Evolutionary conservation across 2,113 vertebrate species (phyloP).

Genomic region (Eubucco bourcierii): DNA sequence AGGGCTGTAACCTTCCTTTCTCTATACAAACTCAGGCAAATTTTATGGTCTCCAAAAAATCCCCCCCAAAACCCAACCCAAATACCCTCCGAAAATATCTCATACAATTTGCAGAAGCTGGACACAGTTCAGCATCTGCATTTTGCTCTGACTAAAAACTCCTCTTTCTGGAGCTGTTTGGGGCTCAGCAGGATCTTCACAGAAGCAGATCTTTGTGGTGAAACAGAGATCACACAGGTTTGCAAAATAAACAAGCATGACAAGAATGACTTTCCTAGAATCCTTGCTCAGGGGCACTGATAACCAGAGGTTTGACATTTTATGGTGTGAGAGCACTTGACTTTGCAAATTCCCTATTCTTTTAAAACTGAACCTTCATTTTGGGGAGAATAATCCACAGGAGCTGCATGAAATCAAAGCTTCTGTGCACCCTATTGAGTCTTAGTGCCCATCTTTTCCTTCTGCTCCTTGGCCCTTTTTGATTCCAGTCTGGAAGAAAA

Average conservation of each 20-base stretch:
- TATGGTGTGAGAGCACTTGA: neutral
- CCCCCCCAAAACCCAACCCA: neutral
- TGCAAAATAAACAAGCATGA: neutral
- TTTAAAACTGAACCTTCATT: neutral
- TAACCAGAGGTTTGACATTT: neutral
- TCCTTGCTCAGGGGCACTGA: neutral
- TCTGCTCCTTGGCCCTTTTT: neutral
- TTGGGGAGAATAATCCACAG: neutral
- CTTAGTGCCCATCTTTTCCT: neutral
- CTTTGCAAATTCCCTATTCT: neutral
- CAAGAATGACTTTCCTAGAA: neutral
- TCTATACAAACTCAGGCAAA: neutral
- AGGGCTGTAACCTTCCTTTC: neutral
- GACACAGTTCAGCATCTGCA: neutral
- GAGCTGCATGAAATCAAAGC: neutral
- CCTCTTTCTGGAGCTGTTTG: neutral
- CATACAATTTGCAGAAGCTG: neutral
- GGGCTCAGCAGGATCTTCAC: neutral
- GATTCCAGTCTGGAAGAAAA: neutral
- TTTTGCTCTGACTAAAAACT: neutral
- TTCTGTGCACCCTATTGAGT: neutral
- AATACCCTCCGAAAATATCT: no score
- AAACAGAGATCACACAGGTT: neutral
- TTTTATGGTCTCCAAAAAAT: neutral
- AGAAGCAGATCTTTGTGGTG: neutral